Percentiles rank a stretch among this genome's conserved stretches.
These are phyloP conservation scores for Beris chalybata DNA, from an alignment of 2,888 invertebrate genomes.

Conservation along the genomic window DNA sequence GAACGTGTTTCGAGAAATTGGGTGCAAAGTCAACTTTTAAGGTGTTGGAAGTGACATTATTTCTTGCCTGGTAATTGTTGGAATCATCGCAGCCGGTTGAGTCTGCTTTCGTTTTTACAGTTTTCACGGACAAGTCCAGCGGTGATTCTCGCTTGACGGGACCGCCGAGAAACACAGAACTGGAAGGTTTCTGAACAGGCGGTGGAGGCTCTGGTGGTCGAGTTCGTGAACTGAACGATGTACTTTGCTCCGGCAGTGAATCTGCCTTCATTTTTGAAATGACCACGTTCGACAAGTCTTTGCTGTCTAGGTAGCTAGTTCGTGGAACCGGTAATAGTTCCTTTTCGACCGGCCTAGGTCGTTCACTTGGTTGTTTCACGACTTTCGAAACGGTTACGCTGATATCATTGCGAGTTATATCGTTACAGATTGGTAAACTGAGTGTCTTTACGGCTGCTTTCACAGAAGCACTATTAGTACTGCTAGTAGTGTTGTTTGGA, in stretches of 20 bases:
- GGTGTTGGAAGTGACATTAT: conserved; percentile 53
- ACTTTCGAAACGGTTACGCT: conserved; percentile 38
- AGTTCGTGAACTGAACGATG: background rate
- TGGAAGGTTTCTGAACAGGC: conserved; percentile 9
- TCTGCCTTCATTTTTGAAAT: conserved; percentile 34
- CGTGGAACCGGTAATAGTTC: conserved; percentile 1
- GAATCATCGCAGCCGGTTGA: conserved; percentile 74
- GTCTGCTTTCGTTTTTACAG: conserved; percentile 84
- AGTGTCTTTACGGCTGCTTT: background rate
- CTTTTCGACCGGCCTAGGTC: conserved; percentile 1
- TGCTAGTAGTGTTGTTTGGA: background rate
- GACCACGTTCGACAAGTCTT: conserved; percentile 26
- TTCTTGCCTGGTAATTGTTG: conserved; percentile 41
- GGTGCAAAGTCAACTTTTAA: conserved; percentile 81
- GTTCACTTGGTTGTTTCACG: background rate
- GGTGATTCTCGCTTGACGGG: conserved; percentile 60
- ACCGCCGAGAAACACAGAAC: background rate
- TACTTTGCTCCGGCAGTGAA: conserved; percentile 3
- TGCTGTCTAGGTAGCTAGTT: conserved; percentile 16
- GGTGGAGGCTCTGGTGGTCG: conserved; percentile 19
- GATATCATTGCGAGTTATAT: conserved; percentile 34
- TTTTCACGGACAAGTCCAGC: conserved; percentile 85
- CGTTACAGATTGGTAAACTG: conserved; percentile 31
- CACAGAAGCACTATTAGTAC: background rate
- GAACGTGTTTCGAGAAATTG: conserved; percentile 60